These are phyloP conservation scores for Drosophila sordidapex DNA, from an alignment of 2,888 invertebrate species.

Conservation along the genomic window DNA sequence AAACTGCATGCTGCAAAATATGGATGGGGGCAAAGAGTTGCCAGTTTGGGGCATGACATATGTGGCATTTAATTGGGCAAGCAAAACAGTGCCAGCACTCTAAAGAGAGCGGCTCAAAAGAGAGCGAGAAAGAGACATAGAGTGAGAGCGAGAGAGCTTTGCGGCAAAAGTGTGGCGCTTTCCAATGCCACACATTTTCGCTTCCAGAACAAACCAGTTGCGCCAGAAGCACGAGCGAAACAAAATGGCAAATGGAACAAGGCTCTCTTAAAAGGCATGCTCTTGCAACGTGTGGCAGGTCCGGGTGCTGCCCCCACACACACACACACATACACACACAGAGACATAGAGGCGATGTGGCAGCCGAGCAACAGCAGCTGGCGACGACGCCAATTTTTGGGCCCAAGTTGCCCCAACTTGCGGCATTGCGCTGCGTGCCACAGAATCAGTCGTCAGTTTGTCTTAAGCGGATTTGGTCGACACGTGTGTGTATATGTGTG, in stretches of 20 bases:
- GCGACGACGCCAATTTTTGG: constrained; percentile 52
- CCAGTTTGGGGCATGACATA: constrained; percentile 60
- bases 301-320: constrained; percentile 35
- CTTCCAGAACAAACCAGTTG: constrained; percentile 64
- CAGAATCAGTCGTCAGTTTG: constrained; percentile 82
- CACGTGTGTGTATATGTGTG: constrained; percentile 60
- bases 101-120: background rate
- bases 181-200: constrained; percentile 73
- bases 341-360: constrained; percentile 4
- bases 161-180: constrained; percentile 23
- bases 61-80: constrained; percentile 78
- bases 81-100: constrained; percentile 54
- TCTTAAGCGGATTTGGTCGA: constrained; percentile 81
- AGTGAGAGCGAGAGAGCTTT: constrained; percentile 9
- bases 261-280: constrained; percentile 34
- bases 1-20: constrained; percentile 58
- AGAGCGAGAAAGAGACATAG: background rate
- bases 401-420: constrained; percentile 68
- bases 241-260: constrained; percentile 60
- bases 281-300: constrained; percentile 63
- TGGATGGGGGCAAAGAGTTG: background rate
- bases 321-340: background rate
- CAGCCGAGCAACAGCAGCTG: constrained; percentile 32
- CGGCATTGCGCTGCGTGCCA: constrained; percentile 53
- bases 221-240: constrained; percentile 48